These are phyloP conservation scores for Macrotus californicus DNA, from an alignment of 2,113 vertebrate species.

Conservation along the genomic window DNA sequence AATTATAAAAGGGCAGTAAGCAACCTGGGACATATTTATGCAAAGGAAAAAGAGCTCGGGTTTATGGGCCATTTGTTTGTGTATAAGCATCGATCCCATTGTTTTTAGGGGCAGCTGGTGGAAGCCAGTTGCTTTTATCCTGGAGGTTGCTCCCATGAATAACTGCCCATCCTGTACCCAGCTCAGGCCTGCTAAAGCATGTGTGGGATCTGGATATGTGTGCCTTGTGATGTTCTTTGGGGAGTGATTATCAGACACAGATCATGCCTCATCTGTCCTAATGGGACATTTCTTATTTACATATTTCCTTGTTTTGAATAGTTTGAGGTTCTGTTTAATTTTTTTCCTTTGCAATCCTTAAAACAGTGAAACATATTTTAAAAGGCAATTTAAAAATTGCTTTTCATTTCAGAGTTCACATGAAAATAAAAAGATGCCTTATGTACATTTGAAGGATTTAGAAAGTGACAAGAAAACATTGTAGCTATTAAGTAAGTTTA, in stretches of 20 bases:
- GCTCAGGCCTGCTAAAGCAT: background rate
- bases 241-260: conserved; percentile 26
- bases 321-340: conserved; percentile 7
- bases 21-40: background rate
- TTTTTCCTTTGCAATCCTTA: background rate
- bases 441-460: background rate
- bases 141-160: background rate
- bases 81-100: background rate
- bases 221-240: background rate
- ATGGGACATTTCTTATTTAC: background rate
- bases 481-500: background rate
- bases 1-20: background rate
- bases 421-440: background rate
- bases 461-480: background rate
- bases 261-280: background rate
- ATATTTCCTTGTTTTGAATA: conserved; percentile 1
- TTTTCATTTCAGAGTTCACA: conserved; percentile 23
- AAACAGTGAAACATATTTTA: background rate
- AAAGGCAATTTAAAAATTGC: background rate
- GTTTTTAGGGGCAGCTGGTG: background rate
- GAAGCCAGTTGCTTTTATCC: background rate
- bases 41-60: background rate
- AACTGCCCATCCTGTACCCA: background rate
- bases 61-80: background rate
- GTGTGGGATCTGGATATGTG: background rate